Conservation (phyloP, 2,888 invertebrate species). For the Leptinotarsa rubiginosa region DNA sequence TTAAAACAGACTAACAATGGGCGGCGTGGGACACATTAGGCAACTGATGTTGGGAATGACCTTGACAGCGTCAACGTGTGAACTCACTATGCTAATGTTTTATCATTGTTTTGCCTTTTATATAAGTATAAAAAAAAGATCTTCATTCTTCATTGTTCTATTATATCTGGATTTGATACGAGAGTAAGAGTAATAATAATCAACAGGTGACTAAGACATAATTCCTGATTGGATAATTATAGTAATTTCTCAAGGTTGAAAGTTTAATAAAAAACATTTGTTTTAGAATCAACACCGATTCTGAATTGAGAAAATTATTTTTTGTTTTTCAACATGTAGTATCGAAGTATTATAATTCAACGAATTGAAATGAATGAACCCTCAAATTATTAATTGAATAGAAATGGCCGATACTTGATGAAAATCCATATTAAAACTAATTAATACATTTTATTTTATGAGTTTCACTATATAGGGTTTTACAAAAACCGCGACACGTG, state of each 20-base stretch:
- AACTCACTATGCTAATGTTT: conserved; percentile 56
- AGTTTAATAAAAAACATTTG: conserved; percentile 8
- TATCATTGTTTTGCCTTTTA: conserved; percentile 49
- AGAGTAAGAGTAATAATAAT: conserved; percentile 36
- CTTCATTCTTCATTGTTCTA: conserved; percentile 42
- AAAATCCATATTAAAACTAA: no score
- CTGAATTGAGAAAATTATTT: background rate
- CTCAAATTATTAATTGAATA: no score
- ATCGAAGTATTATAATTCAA: no score
- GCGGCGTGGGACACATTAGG: conserved; percentile 57
- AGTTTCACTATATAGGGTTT: no score
- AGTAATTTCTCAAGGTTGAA: conserved; percentile 31
- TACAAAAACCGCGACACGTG: no score
- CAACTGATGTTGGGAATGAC: conserved; percentile 58
- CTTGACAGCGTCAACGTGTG: conserved; percentile 61
- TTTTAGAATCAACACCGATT: background rate
- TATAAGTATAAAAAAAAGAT: conserved; percentile 45
- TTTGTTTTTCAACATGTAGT: background rate
- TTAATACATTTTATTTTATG: no score
- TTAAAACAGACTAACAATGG: conserved; percentile 50
- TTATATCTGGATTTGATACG: conserved; percentile 36
- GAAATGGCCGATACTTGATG: no score
- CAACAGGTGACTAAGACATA: conserved; percentile 36
- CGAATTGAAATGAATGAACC: no score
- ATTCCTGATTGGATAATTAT: conserved; percentile 31